Evolutionary conservation across 2,797 vertebrate species (phyloP).

Genomic region (Mionectes olivaceus): DNA sequence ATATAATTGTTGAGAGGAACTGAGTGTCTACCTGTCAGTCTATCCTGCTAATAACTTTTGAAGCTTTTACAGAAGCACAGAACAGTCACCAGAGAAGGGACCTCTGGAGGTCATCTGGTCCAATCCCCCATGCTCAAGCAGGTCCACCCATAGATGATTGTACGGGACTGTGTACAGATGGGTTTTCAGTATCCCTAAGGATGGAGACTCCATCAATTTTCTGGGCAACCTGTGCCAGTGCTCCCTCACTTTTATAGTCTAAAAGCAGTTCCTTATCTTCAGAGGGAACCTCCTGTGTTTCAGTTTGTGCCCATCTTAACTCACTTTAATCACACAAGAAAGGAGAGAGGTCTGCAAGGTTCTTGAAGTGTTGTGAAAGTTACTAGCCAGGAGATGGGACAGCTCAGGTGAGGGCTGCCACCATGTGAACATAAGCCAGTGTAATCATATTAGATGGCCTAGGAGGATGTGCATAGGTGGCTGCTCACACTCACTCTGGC

Average conservation of each 20-base stretch:
- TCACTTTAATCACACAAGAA: not conserved
- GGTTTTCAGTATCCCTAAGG: not conserved
- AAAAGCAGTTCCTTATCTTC: not conserved
- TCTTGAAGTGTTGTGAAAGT: not conserved
- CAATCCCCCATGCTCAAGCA: not conserved
- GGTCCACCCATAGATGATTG: not conserved
- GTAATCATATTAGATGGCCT: not conserved
- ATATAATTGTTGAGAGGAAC: not conserved
- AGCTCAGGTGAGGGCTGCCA: not conserved
- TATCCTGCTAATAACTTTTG: not conserved
- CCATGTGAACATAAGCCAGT: accelerated
- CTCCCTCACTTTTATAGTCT: not conserved
- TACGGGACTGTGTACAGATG: not conserved
- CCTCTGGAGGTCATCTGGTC: not conserved
- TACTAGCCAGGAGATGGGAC: not conserved
- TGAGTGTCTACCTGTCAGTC: not conserved
- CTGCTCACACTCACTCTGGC: not conserved
- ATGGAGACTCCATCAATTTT: not conserved
- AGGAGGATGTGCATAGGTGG: not conserved
- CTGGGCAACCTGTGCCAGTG: not conserved
- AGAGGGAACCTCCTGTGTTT: not conserved
- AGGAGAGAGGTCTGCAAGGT: not conserved
- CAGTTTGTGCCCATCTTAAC: not conserved
- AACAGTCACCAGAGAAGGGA: not conserved
- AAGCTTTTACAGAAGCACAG: not conserved